A percentile compares a stretch with the other conserved stretches of the same genome.
phyloP scores from a whole-genome alignment of 2,113 vertebrate genomes.

The Pteropus alecto region DNA sequence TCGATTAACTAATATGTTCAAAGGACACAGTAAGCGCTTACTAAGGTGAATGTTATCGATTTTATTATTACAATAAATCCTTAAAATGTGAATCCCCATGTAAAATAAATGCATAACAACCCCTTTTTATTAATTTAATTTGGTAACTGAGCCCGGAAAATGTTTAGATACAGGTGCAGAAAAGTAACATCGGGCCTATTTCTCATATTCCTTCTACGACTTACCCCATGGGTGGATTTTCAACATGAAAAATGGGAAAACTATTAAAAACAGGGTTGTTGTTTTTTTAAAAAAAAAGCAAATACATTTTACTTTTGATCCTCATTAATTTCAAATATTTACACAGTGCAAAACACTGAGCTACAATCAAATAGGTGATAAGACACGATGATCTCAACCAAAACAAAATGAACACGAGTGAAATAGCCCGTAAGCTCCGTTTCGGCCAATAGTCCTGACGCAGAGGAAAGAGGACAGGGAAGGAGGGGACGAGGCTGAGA shows the following conservation, averaged over 20 bases:
- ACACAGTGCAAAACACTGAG: not conserved
- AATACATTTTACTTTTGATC: not conserved
- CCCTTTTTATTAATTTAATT: not conserved
- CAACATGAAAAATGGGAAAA: not conserved
- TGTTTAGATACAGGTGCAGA: not conserved
- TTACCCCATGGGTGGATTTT: not conserved
- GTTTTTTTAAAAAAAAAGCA: no score
- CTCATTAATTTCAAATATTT: not conserved
- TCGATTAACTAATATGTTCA: not conserved
- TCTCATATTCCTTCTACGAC: not conserved
- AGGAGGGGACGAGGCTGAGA: not conserved
- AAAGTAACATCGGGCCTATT: not conserved
- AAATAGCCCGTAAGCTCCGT: not conserved
- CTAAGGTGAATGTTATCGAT: not conserved
- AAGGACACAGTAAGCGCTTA: not conserved
- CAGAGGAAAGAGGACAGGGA: not conserved
- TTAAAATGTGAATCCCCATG: not conserved
- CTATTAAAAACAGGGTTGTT: not conserved
- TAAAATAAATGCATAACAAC: not conserved
- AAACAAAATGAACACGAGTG: not conserved
- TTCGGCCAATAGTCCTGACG: not conserved
- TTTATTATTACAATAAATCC: not conserved
- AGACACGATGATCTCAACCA: not conserved
- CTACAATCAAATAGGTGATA: not conserved
- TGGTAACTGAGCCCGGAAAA: not conserved